Conservation (phyloP, 2,797 vertebrate species). For the Anabas testudineus region DNA sequence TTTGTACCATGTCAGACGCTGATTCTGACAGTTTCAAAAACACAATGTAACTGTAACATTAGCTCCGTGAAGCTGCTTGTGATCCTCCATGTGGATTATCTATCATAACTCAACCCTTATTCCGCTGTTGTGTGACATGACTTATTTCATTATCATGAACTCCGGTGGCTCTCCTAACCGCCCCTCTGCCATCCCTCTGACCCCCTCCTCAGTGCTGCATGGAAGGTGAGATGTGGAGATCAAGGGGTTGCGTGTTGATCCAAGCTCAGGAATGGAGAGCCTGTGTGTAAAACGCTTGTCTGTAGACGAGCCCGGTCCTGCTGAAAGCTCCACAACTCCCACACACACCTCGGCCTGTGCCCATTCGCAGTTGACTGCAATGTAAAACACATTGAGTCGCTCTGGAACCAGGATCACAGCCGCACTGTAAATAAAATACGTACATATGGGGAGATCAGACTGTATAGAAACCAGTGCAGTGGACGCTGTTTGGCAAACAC, state of each 20-base stretch:
- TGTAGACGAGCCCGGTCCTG: slow-evolving; percentile 65
- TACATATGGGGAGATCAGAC: neutral
- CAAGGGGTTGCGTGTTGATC: slow-evolving; percentile 78
- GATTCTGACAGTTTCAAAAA: slow-evolving; percentile 49
- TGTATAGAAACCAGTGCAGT: slow-evolving; percentile 10
- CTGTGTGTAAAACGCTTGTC: slow-evolving; percentile 75
- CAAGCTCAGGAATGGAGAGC: slow-evolving; percentile 80
- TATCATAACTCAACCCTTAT: slow-evolving; percentile 42
- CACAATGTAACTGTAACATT: slow-evolving; percentile 37
- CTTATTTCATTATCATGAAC: slow-evolving; percentile 72
- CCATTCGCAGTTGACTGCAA: slow-evolving; percentile 77
- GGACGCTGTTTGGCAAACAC: slow-evolving; percentile 55
- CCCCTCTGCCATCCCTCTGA: slow-evolving; percentile 39
- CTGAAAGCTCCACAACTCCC: slow-evolving; percentile 70
- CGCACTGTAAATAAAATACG: slow-evolving; percentile 44
- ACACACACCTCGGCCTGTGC: slow-evolving; percentile 63
- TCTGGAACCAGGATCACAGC: slow-evolving; percentile 42
- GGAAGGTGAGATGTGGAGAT: slow-evolving; percentile 74
- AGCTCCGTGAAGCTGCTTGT: slow-evolving; percentile 50
- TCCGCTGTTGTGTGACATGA: slow-evolving; percentile 47
- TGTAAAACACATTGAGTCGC: slow-evolving; percentile 60
- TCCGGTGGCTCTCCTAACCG: slow-evolving; percentile 41
- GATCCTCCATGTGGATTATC: slow-evolving; percentile 41
- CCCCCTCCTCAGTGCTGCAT: slow-evolving; percentile 42
- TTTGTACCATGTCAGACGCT: slow-evolving; percentile 33